Evolutionary conservation across 2,113 vertebrate species (phyloP).

Genomic region (Austrofundulus limnaeus): DNA sequence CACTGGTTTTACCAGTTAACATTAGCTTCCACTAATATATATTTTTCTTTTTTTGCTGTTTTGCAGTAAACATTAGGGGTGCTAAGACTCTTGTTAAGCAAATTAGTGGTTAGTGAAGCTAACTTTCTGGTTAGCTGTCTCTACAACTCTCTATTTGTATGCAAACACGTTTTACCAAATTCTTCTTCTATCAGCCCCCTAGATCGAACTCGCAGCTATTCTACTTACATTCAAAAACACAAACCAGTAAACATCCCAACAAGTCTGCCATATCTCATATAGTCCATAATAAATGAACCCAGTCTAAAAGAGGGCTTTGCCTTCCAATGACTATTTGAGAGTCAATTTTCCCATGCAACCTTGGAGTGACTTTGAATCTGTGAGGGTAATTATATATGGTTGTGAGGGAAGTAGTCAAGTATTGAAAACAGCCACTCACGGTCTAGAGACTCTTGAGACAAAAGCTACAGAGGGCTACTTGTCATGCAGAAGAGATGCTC

Average conservation of each 20-base stretch:
- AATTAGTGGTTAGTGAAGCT: too few species aligned
- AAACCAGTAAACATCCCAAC: background rate
- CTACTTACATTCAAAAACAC: constrained; percentile 41
- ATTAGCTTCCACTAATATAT: too few species aligned
- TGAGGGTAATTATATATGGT: constrained; percentile 60
- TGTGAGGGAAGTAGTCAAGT: constrained; percentile 61
- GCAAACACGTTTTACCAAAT: constrained; percentile 4
- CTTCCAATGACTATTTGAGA: constrained; percentile 51
- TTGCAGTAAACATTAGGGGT: too few species aligned
- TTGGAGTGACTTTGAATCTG: constrained; percentile 66
- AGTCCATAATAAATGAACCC: constrained; percentile 44
- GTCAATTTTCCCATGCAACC: constrained; percentile 63
- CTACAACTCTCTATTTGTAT: background rate
- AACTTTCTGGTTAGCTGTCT: too few species aligned
- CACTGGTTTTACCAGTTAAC: too few species aligned
- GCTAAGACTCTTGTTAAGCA: too few species aligned
- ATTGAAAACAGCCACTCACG: constrained; percentile 62
- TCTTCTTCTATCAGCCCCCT: constrained; percentile 15
- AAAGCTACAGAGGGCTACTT: constrained; percentile 62
- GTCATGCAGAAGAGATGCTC: constrained; percentile 61
- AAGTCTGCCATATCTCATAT: constrained; percentile 26
- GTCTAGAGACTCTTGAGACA: constrained; percentile 63
- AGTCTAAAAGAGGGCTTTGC: constrained; percentile 34
- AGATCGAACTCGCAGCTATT: constrained; percentile 1
- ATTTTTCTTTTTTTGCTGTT: too few species aligned